Evolutionary conservation across 2,888 invertebrate genomes (phyloP), one percentile per base, ranked within the genome.

Genomic region (Holacanthella duospinosa): DNA sequence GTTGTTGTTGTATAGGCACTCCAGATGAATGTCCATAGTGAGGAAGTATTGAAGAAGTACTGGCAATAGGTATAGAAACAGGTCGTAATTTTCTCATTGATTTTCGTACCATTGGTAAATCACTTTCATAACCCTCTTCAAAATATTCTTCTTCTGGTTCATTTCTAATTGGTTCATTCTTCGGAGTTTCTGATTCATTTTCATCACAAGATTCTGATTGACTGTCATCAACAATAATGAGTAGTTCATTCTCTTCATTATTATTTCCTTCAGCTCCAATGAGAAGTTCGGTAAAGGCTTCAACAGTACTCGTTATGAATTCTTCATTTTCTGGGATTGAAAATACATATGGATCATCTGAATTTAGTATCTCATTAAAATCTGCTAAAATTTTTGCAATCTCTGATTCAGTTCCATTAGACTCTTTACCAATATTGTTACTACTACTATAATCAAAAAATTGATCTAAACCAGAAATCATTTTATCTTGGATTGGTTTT

Each of bases 1-100:
- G 36, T 16, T 16, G 9, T 12, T 6, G 16, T 12, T 63, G n/a
- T 19, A 64, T 62, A 12, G 65, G 64, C 21, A 63, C 64, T n/a
- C 64, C 64, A 56, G 63, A 60, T n/a, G n/a, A n/a, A n/a, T n/a
- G n/a, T n/a, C n/a, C n/a, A n/a, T n/a, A n/a, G 19, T 64, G 62
- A 19, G 64, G 64, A 43, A 43, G n/a, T n/a, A 12, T 43, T 53
- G 54, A 53, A 25, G 6, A 12, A 6, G n/a, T 26, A 1, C 64
- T 61, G 12, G 66, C 62, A 56, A 44, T 61, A 62, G 44, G 66
- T 55, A 63, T 63, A 56, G 62, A 64, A 36, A 72, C 68, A 43
- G 71, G 71, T 56, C 67, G 59, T 24, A 72, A 53, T 72, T 68
- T 69, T 55, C 71, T 67, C 71, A 72, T 71, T 57, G 71, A 71